Base-by-base conservation (phyloP, 1,140 invertebrate species). In the Drosophila tristis region DNA sequence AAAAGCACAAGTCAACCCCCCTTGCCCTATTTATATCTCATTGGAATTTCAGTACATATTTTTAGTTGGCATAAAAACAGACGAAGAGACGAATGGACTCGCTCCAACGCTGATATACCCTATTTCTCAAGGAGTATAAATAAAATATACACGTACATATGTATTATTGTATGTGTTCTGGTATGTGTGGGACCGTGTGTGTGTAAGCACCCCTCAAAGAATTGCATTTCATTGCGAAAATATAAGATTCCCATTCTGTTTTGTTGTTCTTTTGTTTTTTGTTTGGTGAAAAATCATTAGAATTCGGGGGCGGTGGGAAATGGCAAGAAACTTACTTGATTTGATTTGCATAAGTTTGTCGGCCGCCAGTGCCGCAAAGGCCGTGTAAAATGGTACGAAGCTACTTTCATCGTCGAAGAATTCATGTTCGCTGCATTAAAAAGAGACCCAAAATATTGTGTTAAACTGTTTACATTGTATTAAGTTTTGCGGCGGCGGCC, bases 311-410 rank as follows among this genome's bases (percentile, higher is more conserved):
- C n/a, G 35, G 2, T 7, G 8, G 2, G 29, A 31, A 11, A 11
- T 20, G 20, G 26, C 7, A 29, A 29, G 5, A 29, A 6, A 94
- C 95, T 95, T 94, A 96, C 96, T 93, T 76, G 94, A 93, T 85
- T 92, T 93, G 65, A 94, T 94, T 93, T 94, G 94, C 91, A 95
- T 95, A 68, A 97, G 94, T 81, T 95, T 96, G 93, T 97, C 95
- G 11, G 96, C 94, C 58, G 95, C 94, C 72, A 97, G 91, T 20
- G 95, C 94, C 74, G 95, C 95, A 92, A 96, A 96, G 5, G 95
- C 94, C 57, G 95, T 95, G 86, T 96, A 97, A 92, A 97, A 97
- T 39, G 94, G 93, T 79, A 95, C 95, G 92, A 95, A 95, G 74
- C 95, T 94, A 77, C 95, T 95, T 78, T 96, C 95, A 92, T 96